phyloP scores from a whole-genome alignment of 53 echinoderm and acorn worm genomes.

The Echinometra lucunter region DNA sequence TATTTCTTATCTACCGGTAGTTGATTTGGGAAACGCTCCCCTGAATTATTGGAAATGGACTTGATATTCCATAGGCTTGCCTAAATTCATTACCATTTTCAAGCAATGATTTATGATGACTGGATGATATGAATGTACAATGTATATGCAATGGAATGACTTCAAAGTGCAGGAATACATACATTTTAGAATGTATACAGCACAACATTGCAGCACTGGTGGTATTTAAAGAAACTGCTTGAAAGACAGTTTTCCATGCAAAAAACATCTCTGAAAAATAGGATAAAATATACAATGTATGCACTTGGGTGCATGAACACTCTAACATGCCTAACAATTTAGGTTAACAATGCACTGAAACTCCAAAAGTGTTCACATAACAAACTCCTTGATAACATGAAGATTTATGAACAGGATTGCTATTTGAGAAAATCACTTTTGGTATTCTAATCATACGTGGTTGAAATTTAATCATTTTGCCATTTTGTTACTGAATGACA shows the following conservation, averaged over 20 bases:
- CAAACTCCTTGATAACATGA: too few species aligned
- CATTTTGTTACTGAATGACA: neutral
- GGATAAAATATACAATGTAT: neutral
- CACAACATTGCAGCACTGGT: too few species aligned
- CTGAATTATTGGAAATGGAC: neutral
- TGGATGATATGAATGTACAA: neutral
- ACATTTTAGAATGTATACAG: neutral
- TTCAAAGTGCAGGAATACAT: neutral
- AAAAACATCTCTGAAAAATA: neutral
- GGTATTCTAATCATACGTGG: too few species aligned
- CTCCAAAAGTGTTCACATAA: neutral
- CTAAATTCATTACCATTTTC: neutral
- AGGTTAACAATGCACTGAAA: neutral
- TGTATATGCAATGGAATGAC: neutral
- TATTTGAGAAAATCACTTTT: neutral
- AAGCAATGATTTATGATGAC: neutral
- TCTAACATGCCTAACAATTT: neutral
- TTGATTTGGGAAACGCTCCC: neutral
- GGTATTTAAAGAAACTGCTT: neutral
- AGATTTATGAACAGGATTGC: neutral
- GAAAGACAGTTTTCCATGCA: neutral
- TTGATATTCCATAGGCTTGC: neutral
- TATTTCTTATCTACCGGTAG: neutral
- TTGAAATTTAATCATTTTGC: constrained; percentile 1
- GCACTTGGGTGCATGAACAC: neutral